Evolutionary conservation across 2,888 invertebrate species (phyloP).

Genomic region (Nebria brevicollis): DNA sequence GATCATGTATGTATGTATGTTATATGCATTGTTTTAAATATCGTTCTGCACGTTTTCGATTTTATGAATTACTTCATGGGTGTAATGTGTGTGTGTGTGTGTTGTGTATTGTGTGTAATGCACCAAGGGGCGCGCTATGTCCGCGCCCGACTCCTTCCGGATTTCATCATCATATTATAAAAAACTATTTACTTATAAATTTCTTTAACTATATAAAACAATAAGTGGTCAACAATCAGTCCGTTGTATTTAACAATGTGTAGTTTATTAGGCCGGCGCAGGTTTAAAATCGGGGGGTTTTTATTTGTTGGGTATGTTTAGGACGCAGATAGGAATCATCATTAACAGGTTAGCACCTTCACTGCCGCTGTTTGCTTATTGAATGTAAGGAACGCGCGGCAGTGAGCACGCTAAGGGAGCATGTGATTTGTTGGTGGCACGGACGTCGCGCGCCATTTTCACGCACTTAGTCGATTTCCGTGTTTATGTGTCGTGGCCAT

Average conservation of each 20-base stretch:
- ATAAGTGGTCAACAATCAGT: slow-evolving; percentile 45
- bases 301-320: neutral
- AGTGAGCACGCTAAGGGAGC: neutral
- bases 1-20: slow-evolving; percentile 35
- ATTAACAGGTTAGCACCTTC: neutral
- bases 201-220: slow-evolving; percentile 38
- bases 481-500: slow-evolving; percentile 4
- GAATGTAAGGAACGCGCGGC: neutral
- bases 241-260: slow-evolving; percentile 39
- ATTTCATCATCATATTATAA: slow-evolving; percentile 30
- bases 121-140: slow-evolving; percentile 32
- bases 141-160: slow-evolving; percentile 28
- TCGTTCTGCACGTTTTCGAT: slow-evolving; percentile 1
- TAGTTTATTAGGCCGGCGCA: slow-evolving; percentile 39
- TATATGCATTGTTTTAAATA: slow-evolving; percentile 2
- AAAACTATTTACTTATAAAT: slow-evolving; percentile 35
- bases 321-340: neutral
- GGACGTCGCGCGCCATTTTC: slow-evolving; percentile 17
- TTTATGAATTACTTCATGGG: neutral
- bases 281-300: neutral
- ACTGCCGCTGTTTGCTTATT: neutral
- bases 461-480: slow-evolving; percentile 8
- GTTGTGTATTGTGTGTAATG: slow-evolving; percentile 22
- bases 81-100: slow-evolving; percentile 18
- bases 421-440: slow-evolving; percentile 3